Evolutionary conservation across 30 jellyfish, hydroid and myxozoan species (phyloP), one percentile per base, ranked within the genome.

Genomic region (Catostylus mosaicus): DNA sequence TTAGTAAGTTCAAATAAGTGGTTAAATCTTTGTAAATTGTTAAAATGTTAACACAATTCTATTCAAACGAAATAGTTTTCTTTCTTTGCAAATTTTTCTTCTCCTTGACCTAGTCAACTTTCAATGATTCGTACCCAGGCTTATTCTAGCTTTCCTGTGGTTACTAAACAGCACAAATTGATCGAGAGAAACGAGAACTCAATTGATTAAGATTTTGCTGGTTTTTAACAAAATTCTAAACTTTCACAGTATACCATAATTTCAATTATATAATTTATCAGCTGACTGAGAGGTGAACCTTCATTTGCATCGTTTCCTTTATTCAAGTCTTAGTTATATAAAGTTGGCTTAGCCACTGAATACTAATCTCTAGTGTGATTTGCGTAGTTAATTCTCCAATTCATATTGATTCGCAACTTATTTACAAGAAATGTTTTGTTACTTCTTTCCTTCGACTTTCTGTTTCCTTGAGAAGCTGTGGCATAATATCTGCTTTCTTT

Each of bases 1-100:
- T 40, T 40, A 72, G 36, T 30, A 45, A 72, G 70, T 72, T 72
- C 83, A 72, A 43, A 72, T 72, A 18, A 72, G 83, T 46, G 29
- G 45, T 43, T 38, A 70, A 29, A 43, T 26, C 46, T 43, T 72
- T 72, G 66, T 72, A 72, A 46, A 70, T 72, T 72, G 83, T 23
- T 51, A 26, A 32, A 40, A 72, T 72, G 73, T 51, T 72, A 48
- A 23, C 46, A 1, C 30, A 72, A 9, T 37, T 23, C 78, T 23
- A 66, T 66, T 72, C 31, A 72, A 72, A 16, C 26, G 19, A 50
- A 50, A 26, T 32, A 18, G 46, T 59, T 40, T 20, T 27, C 16
- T 72, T 45, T n/a, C 66, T 3, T n/a, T 35, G 57, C 63, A 50
- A 50, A 50, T 18, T 18, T 50, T 2, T 18, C 19, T 50, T 18